Evolutionary conservation across 1,140 invertebrate species (phyloP), one percentile per base, ranked within the genome.

Genomic region (Ephestia elutella): DNA sequence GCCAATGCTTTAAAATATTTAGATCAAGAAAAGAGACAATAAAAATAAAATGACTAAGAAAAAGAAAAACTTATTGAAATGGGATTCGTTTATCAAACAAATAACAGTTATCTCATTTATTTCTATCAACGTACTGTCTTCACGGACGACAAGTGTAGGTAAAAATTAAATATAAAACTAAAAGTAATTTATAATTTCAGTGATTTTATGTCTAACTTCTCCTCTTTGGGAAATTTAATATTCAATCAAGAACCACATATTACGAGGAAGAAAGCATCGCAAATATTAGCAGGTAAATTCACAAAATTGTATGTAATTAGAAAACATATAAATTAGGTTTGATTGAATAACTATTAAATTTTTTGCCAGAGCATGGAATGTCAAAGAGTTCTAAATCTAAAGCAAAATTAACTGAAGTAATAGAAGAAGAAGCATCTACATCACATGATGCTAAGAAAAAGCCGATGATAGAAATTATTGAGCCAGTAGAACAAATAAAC

Each of bases 401-500:
- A 51, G 21, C 51, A 28, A 62, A 60, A 54, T 59, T 63, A 57
- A 69, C 54, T n/a, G 64, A 75, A 63, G 60, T 53, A 15, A 56
- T 58, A 5, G 60, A 70, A 54, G 55, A 66, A 20, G 15, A 63
- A 44, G 28, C 20, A 11, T 54, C 60, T 17, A 30, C 67, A 59
- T 15, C 51, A 11, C 17, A 32, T 9, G 32, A 49, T 25, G 49
- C 54, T 38, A 60, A 71, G 58, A 67, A 65, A 56, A 79, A 78
- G 49, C 63, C 80, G 13, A 28, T 84, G 11, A 79, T 84, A 59
- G 75, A 86, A 71, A 72, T 83, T 15, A 73, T 85, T 20, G 74
- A 73, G 17, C 2, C 21, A n/a, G 19, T 30, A 18, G n/a, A 55
- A 50, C 56, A 65, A 54, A 53, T 57, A 28, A 56, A 53, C 53